Percentiles rank a stretch among this genome's conserved stretches.
Conservation (phyloP, 2,888 invertebrate species). For the Eupithecia tripunctaria region DNA sequence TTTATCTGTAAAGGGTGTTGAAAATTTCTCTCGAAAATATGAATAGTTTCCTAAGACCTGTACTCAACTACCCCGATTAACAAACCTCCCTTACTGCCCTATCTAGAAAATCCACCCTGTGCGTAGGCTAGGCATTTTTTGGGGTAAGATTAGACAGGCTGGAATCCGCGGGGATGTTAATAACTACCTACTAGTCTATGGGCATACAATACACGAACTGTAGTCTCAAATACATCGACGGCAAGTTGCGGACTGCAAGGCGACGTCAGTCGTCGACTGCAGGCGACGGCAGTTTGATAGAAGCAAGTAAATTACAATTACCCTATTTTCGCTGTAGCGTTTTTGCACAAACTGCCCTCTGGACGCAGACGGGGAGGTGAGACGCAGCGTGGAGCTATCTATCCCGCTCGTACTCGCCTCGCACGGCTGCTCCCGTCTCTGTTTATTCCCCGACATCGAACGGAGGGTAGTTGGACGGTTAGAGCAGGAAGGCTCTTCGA, state of each 20-base stretch:
- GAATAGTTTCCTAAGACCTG: too few species aligned
- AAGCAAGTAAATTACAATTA: not conserved
- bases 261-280: too few species aligned
- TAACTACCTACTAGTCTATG: too few species aligned
- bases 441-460: not conserved
- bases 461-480: not conserved
- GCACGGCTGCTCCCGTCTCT: not conserved
- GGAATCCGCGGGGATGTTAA: not conserved
- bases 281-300: not conserved
- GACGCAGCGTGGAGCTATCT: slow-evolving; percentile 1
- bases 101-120: not conserved
- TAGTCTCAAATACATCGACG: too few species aligned
- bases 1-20: too few species aligned
- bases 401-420: slow-evolving; percentile 3
- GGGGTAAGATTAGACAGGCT: not conserved
- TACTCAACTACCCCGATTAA: too few species aligned
- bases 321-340: not conserved
- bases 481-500: not conserved
- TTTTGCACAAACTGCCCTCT: not conserved
- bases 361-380: not conserved
- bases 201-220: too few species aligned
- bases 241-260: too few species aligned
- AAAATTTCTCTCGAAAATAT: too few species aligned
- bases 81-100: too few species aligned
- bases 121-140: not conserved